phyloP scores from a whole-genome alignment of 1,140 invertebrate genomes.

The Meloidogyne hapla region DNA sequence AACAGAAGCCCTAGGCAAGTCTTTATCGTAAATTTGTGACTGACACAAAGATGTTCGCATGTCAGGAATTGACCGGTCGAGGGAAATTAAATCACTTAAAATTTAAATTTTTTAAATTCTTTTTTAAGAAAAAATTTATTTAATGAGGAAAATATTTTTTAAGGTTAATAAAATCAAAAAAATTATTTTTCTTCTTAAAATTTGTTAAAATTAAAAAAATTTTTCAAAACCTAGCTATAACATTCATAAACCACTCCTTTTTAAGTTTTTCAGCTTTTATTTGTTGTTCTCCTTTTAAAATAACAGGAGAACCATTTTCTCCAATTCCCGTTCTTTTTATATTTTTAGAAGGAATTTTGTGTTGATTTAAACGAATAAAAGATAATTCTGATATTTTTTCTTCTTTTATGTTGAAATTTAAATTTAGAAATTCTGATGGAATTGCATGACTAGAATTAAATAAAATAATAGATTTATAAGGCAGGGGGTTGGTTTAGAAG shows the following conservation, averaged over 20 bases:
- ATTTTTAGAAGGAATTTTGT: conserved; percentile 3
- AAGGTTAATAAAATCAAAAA: too few species aligned
- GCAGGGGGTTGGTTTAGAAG: too few species aligned
- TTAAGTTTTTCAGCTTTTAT: conserved; percentile 33
- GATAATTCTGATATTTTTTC: background rate
- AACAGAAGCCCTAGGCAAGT: conserved; percentile 47
- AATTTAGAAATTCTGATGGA: background rate
- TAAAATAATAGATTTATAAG: too few species aligned
- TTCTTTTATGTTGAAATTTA: conserved; percentile 21
- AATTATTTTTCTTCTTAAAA: too few species aligned
- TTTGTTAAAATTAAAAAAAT: too few species aligned
- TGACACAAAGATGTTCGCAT: conserved; percentile 26
- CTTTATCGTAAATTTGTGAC: conserved; percentile 34
- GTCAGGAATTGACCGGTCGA: conserved; percentile 41
- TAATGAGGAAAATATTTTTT: too few species aligned
- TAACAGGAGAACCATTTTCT: conserved; percentile 38
- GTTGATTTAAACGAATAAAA: background rate
- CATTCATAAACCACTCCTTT: conserved; percentile 51
- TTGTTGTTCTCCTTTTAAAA: conserved; percentile 38
- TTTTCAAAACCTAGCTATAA: conserved; percentile 45
- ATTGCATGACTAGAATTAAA: conserved; percentile 10
- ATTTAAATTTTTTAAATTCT: conserved; percentile 19
- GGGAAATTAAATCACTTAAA: conserved; percentile 51
- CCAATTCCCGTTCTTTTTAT: conserved; percentile 21
- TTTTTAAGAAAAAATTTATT: too few species aligned